Evolutionary conservation across 2,797 vertebrate genomes (phyloP).

Genomic region (Micromesistius poutassou): DNA sequence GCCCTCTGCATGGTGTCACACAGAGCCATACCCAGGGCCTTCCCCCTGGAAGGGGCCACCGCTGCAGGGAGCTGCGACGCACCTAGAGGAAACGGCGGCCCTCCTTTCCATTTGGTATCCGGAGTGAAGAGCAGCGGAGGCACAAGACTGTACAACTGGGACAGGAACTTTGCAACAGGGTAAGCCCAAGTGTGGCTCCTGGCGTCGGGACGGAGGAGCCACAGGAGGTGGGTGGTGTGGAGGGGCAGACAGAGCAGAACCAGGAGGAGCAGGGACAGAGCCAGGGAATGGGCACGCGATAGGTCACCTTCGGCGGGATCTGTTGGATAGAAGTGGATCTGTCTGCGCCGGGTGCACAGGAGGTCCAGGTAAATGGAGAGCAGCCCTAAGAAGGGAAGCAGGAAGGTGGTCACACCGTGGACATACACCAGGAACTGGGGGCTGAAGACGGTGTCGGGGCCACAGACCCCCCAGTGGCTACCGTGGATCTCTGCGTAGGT

Average conservation of each 20-base stretch:
- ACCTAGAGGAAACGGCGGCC: constrained; percentile 40
- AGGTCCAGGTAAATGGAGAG: constrained; percentile 68
- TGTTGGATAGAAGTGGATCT: constrained; percentile 34
- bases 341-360: constrained; percentile 59
- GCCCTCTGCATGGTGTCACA: constrained; percentile 49
- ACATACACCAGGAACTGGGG: constrained; percentile 72
- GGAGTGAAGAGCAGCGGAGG: constrained; percentile 75
- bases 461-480: constrained; percentile 72
- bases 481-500: constrained; percentile 68
- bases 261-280: constrained; percentile 72
- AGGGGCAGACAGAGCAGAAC: constrained; percentile 74
- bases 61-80: constrained; percentile 33
- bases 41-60: constrained; percentile 39
- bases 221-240: constrained; percentile 67
- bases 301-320: constrained; percentile 49
- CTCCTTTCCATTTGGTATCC: constrained; percentile 40
- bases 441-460: constrained; percentile 66
- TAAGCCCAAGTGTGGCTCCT: constrained; percentile 56
- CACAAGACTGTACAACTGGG: constrained; percentile 73
- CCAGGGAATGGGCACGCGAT: constrained; percentile 50
- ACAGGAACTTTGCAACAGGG: constrained; percentile 58
- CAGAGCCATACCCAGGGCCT: constrained; percentile 48
- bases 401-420: constrained; percentile 63
- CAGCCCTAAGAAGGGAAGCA: constrained; percentile 69
- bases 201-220: constrained; percentile 58